Base-by-base conservation (phyloP, 2,888 invertebrate genomes). In the Habrosyne pyritoides region DNA sequence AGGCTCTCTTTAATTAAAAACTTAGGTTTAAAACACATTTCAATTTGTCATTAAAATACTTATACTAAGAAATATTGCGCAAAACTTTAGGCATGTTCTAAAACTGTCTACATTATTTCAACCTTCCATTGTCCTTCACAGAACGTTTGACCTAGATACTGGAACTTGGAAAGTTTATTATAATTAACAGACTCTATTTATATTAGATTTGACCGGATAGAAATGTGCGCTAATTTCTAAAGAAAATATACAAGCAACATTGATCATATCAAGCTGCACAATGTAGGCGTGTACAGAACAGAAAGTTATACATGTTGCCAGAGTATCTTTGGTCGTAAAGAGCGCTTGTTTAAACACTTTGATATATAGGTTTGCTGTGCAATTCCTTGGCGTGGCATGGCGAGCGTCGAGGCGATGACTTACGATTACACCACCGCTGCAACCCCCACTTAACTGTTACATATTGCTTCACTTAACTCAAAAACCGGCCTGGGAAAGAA, bases 401-500 rank as follows among this genome's bases (percentile, higher is more conserved):
- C 71, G 74, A 69, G 75, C 71, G 75, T 42, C 42, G 66, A 83
- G 71, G 76, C 85, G 80, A 83, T 86, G 86, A 85, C 84, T 86
- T 85, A 87, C 81, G 79, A 74, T 74, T 77, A 77, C 77, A 73
- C 64, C 56, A 47, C 62, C 70, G 71, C 70, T 79, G 82, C 83
- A 82, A 74, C 82, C 79, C 80, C 75, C 83, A 86, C 84, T 87
- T 86, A 85, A 83, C 79, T 72, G 80, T 84, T 85, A 86, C 83
- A 78, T 83, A 87, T 86, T 81, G 84, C 85, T 79, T 81, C 79
- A 83, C 85, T 85, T 86, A 87, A 85, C 83, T 87, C 79, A 81
- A 82, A 87, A 80, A 77, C 74, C 74, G 74, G 78, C 71, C 71
- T 67, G 62, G 67, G 72, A 79, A 85, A 86, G 83, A 82, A 84